Evolutionary conservation across 2,888 invertebrate species (phyloP), one percentile per base, ranked within the genome.

Genomic region (Actias luna): DNA sequence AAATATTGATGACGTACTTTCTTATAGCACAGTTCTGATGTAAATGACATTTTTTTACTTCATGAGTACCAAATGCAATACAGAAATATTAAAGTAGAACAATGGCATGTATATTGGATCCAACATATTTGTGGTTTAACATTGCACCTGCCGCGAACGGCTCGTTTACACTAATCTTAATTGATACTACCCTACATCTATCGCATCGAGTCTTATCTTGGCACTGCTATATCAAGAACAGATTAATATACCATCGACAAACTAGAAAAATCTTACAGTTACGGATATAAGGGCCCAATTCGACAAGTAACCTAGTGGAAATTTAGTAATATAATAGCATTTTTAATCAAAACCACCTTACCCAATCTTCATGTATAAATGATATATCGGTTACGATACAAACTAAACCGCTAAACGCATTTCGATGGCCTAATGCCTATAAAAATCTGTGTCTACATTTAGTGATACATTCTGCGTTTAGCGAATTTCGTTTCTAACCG

Each of bases 161-260:
- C 29, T 29, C 55, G 16, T 72, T 76, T 78, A 78, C 76, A 78
- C 80, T 80, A 79, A 69, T 69, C 60, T 74, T 79, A 78, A 72
- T 69, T 68, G 68, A 72, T 69, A 60, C 65, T 65, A 65, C 65
- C 59, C 62, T 61, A 65, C 65, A 66, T 58, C 60, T 63, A 66
- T 60, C 67, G 67, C 65, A 66, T 69, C 73, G 70, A 75, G 67
- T 73, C 78, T 85, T 84, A 84, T 73, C 78, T 85, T 85, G 85
- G 84, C 84, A 85, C 83, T 78, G 73, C 72, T 72, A 68, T 69
- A 74, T 74, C 64, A 67, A 74, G 66, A 73, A 76, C 72, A 76
- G 12, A 50, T 22, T 50, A 12, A 25, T 50, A 50, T 50, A 50
- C 46, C 69, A 61, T 46, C 25, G 42, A 35, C 55, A 16, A 57